Base-by-base conservation (phyloP, 2,888 invertebrate genomes). In the Caenorhabditis afra region DNA sequence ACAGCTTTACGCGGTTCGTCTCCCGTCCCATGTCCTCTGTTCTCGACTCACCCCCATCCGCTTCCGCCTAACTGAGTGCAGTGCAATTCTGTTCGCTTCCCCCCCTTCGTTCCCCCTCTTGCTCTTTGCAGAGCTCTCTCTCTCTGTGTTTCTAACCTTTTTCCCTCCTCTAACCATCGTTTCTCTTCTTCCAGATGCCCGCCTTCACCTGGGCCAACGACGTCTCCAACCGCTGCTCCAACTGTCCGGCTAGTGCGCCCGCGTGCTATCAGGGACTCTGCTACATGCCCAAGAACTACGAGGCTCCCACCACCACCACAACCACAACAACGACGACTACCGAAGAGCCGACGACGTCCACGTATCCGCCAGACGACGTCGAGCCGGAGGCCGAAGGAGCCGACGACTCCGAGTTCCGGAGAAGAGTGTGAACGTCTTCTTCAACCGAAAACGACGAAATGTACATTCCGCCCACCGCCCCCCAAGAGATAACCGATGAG, bases 181-280 rank as follows among this genome's bases (percentile, higher is more conserved):
- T 41, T 20, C 61, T 20, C 14, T 79, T 85, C 37, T 84, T 88
- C 39, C 85, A 89, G 89, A 85, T 87, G 49, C 89, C 89, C n/a
- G 89, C 89, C 39, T 89, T 89, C 83, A 89, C 86, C 3, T 89
- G 88, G 88, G 89, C 89, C 23, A 82, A 81, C n/a, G 82, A 80
- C 59, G 81, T 80, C 29, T 81, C 84, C 35, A 59, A 81, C 35
- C 79, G 84, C 10, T 89, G 89, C 81, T 84, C 85, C 8, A 85
- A 89, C 61, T 89, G 89, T 73, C 88, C 89, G 44, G 68, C 84
- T 7, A 81, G 83, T 47, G 89, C 89, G 41, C 90, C 89, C 4
- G 87, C 89, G 14, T 89, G 89, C 52, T 82, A 87, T 73, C 82
- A 90, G 64, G 89, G 89, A 18, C 82, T 89, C 52, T 89, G 89